Conservation (phyloP, 1,140 invertebrate genomes). For the Pogonognathellus flavescens region DNA sequence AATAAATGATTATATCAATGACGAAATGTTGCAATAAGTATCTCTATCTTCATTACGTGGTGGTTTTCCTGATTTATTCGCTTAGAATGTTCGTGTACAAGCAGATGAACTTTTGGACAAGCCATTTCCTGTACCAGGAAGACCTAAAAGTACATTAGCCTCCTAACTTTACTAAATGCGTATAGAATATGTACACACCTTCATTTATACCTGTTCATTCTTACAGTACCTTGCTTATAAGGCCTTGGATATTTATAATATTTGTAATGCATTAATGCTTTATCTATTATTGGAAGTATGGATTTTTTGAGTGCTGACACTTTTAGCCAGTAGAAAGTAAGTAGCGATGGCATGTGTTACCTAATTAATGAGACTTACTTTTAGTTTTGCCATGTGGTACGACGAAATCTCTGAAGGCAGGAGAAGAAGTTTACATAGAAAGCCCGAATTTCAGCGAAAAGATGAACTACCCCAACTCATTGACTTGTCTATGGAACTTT, state of each 20-base stretch:
- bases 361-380: neutral
- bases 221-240: too few species aligned
- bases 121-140: slow-evolving; percentile 9
- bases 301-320: neutral
- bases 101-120: neutral
- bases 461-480: slow-evolving; percentile 51
- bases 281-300: neutral
- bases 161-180: neutral
- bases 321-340: neutral
- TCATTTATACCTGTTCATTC: too few species aligned
- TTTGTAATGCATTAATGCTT: too few species aligned
- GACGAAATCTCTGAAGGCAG: neutral
- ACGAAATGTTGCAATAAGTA: too few species aligned
- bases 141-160: slow-evolving; percentile 27
- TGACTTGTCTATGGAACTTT: slow-evolving; percentile 61
- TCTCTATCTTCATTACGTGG: neutral
- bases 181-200: neutral
- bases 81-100: neutral
- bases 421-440: slow-evolving; percentile 59
- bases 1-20: too few species aligned
- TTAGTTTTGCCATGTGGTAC: slow-evolving; percentile 62
- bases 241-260: too few species aligned
- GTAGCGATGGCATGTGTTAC: neutral
- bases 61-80: neutral
- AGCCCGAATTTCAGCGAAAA: slow-evolving; percentile 60